A percentile compares a stretch with the other conserved stretches of the same genome.
phyloP scores from a whole-genome alignment of 2,113 vertebrate species.

The Pagrus major region DNA sequence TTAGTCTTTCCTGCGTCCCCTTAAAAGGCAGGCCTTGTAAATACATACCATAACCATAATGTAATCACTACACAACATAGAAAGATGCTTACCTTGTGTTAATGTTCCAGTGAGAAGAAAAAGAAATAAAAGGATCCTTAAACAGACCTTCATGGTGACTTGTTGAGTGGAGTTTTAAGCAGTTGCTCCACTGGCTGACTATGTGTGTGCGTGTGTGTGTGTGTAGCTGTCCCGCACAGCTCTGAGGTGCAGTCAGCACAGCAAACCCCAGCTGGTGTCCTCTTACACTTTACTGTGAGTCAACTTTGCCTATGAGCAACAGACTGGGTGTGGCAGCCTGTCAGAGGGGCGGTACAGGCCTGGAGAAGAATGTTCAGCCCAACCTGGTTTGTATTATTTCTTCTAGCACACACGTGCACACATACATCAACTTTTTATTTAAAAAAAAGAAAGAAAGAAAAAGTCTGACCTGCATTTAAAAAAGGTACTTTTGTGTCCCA shows the following conservation, averaged over 20 bases:
- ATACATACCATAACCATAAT: neutral
- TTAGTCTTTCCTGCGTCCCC: neutral
- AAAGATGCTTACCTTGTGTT: constrained; percentile 53
- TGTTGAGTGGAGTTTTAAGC: too few species aligned
- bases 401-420: too few species aligned
- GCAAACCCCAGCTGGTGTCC: neutral
- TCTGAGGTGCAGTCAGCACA: neutral
- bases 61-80: too few species aligned
- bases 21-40: neutral
- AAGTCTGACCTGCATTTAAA: too few species aligned
- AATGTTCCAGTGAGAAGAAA: constrained; percentile 53
- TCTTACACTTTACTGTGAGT: constrained; percentile 20
- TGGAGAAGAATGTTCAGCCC: too few species aligned
- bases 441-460: too few species aligned
- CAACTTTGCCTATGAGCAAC: neutral
- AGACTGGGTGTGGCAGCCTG: constrained; percentile 26
- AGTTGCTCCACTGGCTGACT: too few species aligned
- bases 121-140: constrained; percentile 59
- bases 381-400: too few species aligned
- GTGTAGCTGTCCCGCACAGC: too few species aligned
- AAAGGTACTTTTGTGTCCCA: too few species aligned
- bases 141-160: constrained; percentile 64
- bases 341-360: neutral
- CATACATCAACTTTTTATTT: too few species aligned
- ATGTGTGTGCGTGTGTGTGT: too few species aligned